Percentiles rank a stretch among this genome's conserved stretches.
Evolutionary conservation across 2,113 vertebrate species (phyloP).

Genomic region (Murina feae): DNA sequence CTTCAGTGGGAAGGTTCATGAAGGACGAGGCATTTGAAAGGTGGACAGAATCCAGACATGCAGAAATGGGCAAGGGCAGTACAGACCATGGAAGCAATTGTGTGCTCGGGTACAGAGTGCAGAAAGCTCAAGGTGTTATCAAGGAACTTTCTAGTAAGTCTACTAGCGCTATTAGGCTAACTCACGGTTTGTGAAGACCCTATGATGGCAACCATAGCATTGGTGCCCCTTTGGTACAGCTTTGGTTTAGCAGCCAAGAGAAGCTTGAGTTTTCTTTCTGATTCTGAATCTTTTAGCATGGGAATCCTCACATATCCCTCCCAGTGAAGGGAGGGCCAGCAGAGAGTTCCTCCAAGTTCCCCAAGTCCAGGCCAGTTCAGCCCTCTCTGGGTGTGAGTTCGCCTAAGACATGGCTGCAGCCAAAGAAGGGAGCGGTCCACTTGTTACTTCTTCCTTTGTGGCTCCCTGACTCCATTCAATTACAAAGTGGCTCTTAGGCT

Average conservation of each 20-base stretch:
- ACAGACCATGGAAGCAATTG: background rate
- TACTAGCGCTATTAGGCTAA: background rate
- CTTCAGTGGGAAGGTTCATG: background rate
- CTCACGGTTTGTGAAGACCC: background rate
- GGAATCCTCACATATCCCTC: background rate
- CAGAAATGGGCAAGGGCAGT: background rate
- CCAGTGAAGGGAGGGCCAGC: background rate
- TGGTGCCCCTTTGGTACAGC: background rate
- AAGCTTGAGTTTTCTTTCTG: background rate
- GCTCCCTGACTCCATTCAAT: constrained; percentile 63
- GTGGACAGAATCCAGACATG: background rate
- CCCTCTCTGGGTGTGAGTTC: background rate
- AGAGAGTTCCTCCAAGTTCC: background rate
- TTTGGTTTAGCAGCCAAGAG: background rate
- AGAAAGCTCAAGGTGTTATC: background rate
- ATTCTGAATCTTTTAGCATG: background rate
- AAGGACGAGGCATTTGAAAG: background rate
- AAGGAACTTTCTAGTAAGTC: background rate
- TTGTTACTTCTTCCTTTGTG: constrained; percentile 36
- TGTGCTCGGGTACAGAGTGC: background rate
- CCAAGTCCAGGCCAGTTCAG: background rate
- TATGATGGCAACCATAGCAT: background rate
- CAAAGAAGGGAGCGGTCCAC: background rate
- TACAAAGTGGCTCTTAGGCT: constrained; percentile 65
- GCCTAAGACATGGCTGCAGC: background rate